Evolutionary conservation across 2,888 invertebrate species (phyloP).

Genomic region (Troides oblongomaculatus): DNA sequence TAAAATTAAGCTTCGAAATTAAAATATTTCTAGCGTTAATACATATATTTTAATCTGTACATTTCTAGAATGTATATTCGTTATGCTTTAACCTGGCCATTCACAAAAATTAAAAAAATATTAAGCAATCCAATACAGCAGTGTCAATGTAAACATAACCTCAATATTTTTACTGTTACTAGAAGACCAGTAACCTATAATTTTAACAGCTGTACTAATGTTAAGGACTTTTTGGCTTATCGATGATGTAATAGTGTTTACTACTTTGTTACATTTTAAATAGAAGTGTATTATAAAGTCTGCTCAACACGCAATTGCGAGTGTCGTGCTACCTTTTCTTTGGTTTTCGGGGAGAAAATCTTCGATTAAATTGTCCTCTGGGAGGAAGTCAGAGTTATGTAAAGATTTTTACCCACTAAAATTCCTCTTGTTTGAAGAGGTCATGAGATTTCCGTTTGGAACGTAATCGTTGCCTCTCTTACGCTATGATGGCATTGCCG

Average conservation of each 20-base stretch:
- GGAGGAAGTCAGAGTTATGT: too few species aligned
- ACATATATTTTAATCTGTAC: too few species aligned
- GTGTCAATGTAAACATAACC: not conserved
- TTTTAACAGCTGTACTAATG: constrained; percentile 6
- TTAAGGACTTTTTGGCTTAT: not conserved
- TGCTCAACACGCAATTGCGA: not conserved
- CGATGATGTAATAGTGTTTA: not conserved
- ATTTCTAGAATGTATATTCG: not conserved
- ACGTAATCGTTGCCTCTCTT: too few species aligned
- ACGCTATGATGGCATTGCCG: too few species aligned
- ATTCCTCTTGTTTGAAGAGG: too few species aligned
- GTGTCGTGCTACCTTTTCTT: not conserved
- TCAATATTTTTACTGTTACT: not conserved
- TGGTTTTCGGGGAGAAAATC: too few species aligned
- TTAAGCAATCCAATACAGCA: not conserved
- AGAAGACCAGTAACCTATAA: not conserved
- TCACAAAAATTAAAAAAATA: not conserved
- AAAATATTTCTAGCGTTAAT: too few species aligned
- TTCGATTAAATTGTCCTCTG: too few species aligned
- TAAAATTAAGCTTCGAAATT: too few species aligned
- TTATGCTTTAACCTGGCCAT: not conserved
- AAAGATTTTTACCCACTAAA: too few species aligned
- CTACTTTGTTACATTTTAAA: not conserved
- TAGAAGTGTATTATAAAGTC: not conserved
- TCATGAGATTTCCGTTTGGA: too few species aligned